A percentile compares a stretch with the other conserved stretches of the same genome.
Conservation (phyloP, 2,113 vertebrate species). For the Tyto alba region DNA sequence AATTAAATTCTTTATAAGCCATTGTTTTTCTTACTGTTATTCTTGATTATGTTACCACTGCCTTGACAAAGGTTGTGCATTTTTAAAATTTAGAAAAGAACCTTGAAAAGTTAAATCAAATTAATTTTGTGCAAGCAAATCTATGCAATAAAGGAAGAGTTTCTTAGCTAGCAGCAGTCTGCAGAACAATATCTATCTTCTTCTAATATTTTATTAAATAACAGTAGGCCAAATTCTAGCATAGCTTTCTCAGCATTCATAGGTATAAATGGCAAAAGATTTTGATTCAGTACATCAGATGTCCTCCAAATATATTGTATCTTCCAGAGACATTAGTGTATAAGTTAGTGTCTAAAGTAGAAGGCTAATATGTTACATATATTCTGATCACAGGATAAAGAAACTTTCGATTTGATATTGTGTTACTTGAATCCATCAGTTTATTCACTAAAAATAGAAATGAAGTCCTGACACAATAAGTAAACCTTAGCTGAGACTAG, state of each 20-base stretch:
- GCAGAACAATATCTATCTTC: background rate
- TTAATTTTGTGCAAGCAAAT: background rate
- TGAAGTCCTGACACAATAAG: background rate
- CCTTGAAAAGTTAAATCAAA: background rate
- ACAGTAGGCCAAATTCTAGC: background rate
- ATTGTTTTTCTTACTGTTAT: background rate
- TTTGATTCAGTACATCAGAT: background rate
- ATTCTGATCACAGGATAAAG: background rate
- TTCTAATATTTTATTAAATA: background rate
- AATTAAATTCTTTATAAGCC: background rate
- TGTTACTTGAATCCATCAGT: background rate
- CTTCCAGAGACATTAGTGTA: background rate
- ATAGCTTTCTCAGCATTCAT: background rate
- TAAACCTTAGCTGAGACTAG: background rate
- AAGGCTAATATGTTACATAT: background rate
- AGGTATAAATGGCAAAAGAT: background rate
- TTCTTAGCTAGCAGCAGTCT: background rate
- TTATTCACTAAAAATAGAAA: background rate
- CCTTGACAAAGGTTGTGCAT: background rate
- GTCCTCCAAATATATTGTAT: background rate
- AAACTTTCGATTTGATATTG: background rate
- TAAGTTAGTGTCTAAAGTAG: background rate
- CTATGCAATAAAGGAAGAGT: background rate
- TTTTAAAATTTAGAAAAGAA: background rate
- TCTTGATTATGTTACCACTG: background rate